Evolutionary conservation across 2,888 invertebrate genomes (phyloP).

Genomic region (Drosophila anceps): DNA sequence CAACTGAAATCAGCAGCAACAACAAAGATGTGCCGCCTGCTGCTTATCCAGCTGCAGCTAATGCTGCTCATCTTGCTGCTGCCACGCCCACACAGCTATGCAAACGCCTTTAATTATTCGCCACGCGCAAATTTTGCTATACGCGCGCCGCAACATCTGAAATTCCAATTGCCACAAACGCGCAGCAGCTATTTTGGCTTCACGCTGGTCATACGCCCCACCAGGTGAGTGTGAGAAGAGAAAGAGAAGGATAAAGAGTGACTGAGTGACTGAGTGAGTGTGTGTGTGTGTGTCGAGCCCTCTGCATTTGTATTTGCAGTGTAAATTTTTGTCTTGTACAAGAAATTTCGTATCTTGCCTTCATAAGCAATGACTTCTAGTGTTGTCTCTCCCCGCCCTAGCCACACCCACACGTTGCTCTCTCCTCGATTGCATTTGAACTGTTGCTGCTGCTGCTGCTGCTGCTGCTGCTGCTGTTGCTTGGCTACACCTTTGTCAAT

Average conservation of each 20-base stretch:
- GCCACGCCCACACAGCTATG: constrained; percentile 16
- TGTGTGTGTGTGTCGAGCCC: not conserved
- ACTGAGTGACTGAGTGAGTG: not conserved
- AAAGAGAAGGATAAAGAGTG: not conserved
- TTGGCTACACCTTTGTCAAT: constrained; percentile 59
- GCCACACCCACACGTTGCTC: not conserved
- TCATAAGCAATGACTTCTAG: constrained; percentile 41
- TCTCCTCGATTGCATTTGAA: not conserved
- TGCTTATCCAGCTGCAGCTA: not conserved
- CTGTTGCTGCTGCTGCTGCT: not conserved
- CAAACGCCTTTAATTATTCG: constrained; percentile 80
- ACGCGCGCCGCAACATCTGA: constrained; percentile 68
- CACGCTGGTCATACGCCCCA: constrained; percentile 78
- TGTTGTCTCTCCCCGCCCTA: not conserved
- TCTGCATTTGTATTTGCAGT: constrained; percentile 45
- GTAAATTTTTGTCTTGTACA: not conserved
- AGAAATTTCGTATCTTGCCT: constrained; percentile 4
- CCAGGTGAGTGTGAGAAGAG: constrained; percentile 74
- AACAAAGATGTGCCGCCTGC: constrained; percentile 35
- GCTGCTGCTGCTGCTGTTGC: not conserved
- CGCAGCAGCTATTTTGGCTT: constrained; percentile 84
- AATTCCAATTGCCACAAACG: constrained; percentile 70
- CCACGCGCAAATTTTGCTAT: constrained; percentile 80
- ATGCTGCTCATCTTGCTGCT: constrained; percentile 9
- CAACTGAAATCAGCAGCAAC: constrained; percentile 9